These are phyloP conservation scores for Zaprionus lachaisei DNA, from an alignment of 1,140 invertebrate genomes.

Conservation along the genomic window DNA sequence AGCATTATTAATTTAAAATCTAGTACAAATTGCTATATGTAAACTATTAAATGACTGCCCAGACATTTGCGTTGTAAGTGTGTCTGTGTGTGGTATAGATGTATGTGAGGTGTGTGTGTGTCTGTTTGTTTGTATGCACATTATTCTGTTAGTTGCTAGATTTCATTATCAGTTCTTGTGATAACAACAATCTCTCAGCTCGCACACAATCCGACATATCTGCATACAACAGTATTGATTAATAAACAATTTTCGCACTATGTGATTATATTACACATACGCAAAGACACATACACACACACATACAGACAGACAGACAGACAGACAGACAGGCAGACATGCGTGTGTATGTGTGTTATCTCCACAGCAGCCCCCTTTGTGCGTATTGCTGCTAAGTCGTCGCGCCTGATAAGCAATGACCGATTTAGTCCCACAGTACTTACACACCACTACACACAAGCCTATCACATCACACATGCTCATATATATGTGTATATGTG, in stretches of 20 bases:
- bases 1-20: slow-evolving; percentile 12
- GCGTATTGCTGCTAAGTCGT: slow-evolving; percentile 10
- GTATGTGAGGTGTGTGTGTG: slow-evolving; percentile 2
- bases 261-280: slow-evolving; percentile 25
- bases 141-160: slow-evolving; percentile 35
- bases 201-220: slow-evolving; percentile 11
- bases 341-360: slow-evolving; percentile 18
- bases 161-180: slow-evolving; percentile 54
- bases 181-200: slow-evolving; percentile 40
- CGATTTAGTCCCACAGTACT: slow-evolving; percentile 68
- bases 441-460: slow-evolving; percentile 4
- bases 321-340: neutral
- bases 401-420: slow-evolving; percentile 66
- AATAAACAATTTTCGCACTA: slow-evolving; percentile 74
- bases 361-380: slow-evolving; percentile 26
- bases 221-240: slow-evolving; percentile 65
- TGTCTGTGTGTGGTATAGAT: neutral
- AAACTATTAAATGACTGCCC: slow-evolving; percentile 56
- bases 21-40: slow-evolving; percentile 55
- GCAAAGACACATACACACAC: neutral
- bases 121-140: slow-evolving; percentile 25
- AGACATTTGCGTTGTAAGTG: slow-evolving; percentile 51
- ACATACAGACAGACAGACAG: neutral
- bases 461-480: neutral
- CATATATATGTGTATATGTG: slow-evolving; percentile 19